A percentile compares a stretch with the other conserved stretches of the same genome.
phyloP scores from a whole-genome alignment of 2,113 vertebrate species.

The Todiramphus chloris region DNA sequence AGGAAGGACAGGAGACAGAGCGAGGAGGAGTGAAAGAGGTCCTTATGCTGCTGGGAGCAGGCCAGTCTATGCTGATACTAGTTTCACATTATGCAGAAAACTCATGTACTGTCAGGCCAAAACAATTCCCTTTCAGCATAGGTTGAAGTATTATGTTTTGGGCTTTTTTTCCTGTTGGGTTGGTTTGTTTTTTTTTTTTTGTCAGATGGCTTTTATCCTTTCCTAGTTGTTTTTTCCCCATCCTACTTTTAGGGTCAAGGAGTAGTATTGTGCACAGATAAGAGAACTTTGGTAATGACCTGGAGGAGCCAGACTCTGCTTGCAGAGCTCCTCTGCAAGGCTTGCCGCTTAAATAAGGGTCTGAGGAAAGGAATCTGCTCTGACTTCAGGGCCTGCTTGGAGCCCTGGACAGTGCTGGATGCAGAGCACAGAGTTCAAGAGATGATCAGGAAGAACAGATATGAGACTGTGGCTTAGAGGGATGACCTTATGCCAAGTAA shows the following conservation, averaged over 20 bases:
- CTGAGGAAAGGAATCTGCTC: background rate
- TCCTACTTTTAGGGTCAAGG: background rate
- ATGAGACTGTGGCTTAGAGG: background rate
- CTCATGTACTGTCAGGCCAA: background rate
- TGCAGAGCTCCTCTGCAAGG: background rate
- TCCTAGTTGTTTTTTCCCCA: background rate
- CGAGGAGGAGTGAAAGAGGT: background rate
- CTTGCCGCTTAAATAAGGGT: background rate
- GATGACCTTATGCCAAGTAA: background rate
- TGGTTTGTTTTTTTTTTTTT: background rate
- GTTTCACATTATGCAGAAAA: background rate
- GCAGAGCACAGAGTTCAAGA: background rate
- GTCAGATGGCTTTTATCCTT: background rate
- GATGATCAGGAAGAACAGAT: background rate
- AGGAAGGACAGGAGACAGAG: background rate
- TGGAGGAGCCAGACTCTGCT: background rate
- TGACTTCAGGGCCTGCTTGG: background rate
- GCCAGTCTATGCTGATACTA: background rate
- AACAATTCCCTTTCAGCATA: background rate
- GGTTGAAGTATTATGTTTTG: background rate
- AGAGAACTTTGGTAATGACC: background rate
- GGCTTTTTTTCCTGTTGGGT: accelerated
- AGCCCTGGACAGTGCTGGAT: background rate
- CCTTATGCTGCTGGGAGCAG: background rate
- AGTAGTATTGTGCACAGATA: background rate